Evolutionary conservation across 2,888 invertebrate species (phyloP).

Genomic region (Falcaria lacertinaria): DNA sequence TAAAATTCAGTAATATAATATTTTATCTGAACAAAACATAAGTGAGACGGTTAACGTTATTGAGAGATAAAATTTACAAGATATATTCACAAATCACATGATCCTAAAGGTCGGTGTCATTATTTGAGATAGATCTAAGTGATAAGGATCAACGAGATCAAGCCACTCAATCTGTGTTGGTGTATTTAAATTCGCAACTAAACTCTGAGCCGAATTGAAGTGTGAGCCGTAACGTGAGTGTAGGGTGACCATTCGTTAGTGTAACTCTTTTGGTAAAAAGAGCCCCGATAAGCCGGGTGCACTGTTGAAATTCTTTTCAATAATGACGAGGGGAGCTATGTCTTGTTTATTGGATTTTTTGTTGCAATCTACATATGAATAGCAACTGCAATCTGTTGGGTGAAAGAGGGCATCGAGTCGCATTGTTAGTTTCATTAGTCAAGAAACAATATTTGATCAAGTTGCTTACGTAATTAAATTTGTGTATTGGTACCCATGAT

Average conservation of each 20-base stretch:
- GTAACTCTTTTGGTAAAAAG: constrained; percentile 78
- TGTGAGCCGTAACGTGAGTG: constrained; percentile 69
- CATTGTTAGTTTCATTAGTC: constrained; percentile 36
- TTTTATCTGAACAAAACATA: no score
- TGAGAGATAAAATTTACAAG: no score
- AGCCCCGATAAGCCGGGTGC: constrained; percentile 72
- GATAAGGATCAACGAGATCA: constrained; percentile 1
- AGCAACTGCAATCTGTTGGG: constrained; percentile 69
- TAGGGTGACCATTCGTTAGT: constrained; percentile 74
- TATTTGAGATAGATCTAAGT: neutral
- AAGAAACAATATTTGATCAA: constrained; percentile 18
- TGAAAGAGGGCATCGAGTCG: constrained; percentile 53
- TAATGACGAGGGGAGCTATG: constrained; percentile 74
- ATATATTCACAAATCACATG: no score
- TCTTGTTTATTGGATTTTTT: constrained; percentile 80
- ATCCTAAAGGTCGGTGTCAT: no score
- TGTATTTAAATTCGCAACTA: constrained; percentile 52
- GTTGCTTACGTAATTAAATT: constrained; percentile 9
- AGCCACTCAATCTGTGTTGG: constrained; percentile 22
- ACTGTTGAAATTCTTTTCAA: constrained; percentile 78
- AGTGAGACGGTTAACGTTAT: no score
- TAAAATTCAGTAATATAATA: no score
- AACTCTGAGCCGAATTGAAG: constrained; percentile 69
- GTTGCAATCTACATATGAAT: constrained; percentile 79
- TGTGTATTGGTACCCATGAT: neutral